Base-by-base conservation (phyloP, 2,888 invertebrate genomes). In the Anthophora plumipes region DNA sequence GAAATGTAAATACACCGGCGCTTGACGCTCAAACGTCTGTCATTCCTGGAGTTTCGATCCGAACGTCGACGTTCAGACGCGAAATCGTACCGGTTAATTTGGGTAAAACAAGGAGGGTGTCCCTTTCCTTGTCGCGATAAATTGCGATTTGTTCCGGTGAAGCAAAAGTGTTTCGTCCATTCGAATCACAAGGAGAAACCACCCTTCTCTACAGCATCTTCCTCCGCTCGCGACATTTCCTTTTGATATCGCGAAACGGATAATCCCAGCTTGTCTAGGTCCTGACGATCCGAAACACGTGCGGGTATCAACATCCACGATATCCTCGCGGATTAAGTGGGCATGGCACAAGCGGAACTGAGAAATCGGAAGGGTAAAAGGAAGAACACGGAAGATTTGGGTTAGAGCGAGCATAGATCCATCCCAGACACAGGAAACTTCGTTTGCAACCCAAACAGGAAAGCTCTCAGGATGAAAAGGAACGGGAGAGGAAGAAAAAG, bases 221-320 rank as follows among this genome's bases (percentile, higher is more conserved):
- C 37, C 60, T 39, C 22, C 60, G 25, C 39, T 55, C 17, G 25
- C 63, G 41, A 80, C 68, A 41, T 37, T 57, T 68, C 57, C 64
- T 50, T 39, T 77, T 54, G 83, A 74, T 83, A 85, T 80, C 78
- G 71, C 72, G 50, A 22, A 71, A 66, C 73, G 82, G 80, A 83
- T 86, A 87, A 86, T 86, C 87, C 77, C 48, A 1, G 31, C 31
- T 14, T 55, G 64, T 55, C 77, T 50, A 63, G 73, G 70, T 50
- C 41, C 55, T 63, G 83, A 70, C 83, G 87, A 85, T 86, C 87
- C 86, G 83, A 78, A 76, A 83, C 82, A 82, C 74, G 85, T 80
- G 80, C 78, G 80, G 20, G 82, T 67, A 78, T 84, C 85, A 73
- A 61, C 77, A 67, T 74, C 75, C 66, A 61, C 77, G 82, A 72